Percentiles rank a stretch among this genome's conserved stretches.
Evolutionary conservation across 2,113 vertebrate genomes (phyloP).

Genomic region (Euleptes europaea): DNA sequence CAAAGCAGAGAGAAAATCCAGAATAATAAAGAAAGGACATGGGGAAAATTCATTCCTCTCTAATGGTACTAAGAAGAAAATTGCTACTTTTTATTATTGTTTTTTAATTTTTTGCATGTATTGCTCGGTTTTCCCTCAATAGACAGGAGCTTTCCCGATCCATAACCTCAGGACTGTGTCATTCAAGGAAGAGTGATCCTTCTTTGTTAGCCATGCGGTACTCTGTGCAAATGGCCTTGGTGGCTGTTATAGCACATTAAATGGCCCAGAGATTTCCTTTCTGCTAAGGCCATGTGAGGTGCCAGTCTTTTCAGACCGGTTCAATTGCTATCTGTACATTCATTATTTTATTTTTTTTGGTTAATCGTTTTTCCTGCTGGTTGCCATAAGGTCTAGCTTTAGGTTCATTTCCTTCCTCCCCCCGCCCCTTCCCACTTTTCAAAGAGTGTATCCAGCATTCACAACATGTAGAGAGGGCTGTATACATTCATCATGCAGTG

Average conservation of each 20-base stretch:
- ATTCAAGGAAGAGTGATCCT: neutral
- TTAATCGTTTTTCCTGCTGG: conserved; percentile 21
- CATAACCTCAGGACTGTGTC: neutral
- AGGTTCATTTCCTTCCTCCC: conserved; percentile 3
- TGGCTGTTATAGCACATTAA: conserved; percentile 4
- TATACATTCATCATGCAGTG: conserved; percentile 13
- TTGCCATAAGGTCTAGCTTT: conserved; percentile 22
- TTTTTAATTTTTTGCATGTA: neutral
- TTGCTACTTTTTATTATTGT: neutral
- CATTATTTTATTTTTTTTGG: no score
- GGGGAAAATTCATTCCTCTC: no score
- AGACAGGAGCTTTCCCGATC: neutral
- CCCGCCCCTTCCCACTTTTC: neutral
- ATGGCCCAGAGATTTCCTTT: conserved; percentile 12
- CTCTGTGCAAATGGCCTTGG: neutral
- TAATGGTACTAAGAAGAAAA: neutral
- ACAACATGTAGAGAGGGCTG: conserved; percentile 24
- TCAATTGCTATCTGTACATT: conserved; percentile 10
- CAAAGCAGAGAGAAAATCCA: no score
- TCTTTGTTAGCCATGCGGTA: neutral
- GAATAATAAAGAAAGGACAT: no score
- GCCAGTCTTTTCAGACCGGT: conserved; percentile 11
- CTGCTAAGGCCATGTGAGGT: neutral
- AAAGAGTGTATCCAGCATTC: conserved; percentile 25
- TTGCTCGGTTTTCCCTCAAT: neutral